Conservation (phyloP, 2,113 vertebrate species). For the Amazona vittata region DNA sequence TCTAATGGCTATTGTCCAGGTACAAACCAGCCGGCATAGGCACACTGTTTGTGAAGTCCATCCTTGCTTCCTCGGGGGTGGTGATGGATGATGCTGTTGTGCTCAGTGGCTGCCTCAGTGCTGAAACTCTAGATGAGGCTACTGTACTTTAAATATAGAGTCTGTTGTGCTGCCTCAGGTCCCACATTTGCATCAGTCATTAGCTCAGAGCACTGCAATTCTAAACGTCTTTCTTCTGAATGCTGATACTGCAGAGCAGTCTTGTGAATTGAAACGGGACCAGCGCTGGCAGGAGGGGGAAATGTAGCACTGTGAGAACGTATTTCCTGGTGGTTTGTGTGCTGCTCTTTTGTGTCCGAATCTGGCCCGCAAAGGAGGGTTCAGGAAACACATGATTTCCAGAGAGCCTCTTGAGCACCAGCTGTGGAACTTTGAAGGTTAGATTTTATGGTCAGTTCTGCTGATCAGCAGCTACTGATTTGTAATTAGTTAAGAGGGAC, state of each 20-base stretch:
- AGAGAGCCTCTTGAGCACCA: background rate
- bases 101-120: background rate
- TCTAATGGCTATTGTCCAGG: background rate
- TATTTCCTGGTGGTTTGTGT: background rate
- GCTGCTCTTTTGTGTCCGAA: background rate
- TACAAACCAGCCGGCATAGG: background rate
- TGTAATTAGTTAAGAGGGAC: background rate
- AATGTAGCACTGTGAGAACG: background rate
- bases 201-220: background rate
- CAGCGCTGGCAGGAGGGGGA: background rate
- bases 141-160: constrained; percentile 21
- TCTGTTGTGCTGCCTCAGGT: background rate
- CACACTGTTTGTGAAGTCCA: background rate
- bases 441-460: background rate
- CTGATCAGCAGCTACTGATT: background rate
- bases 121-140: constrained; percentile 2
- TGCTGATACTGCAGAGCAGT: background rate
- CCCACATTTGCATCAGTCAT: background rate
- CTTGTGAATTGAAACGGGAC: background rate
- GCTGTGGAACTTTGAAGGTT: background rate
- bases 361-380: background rate
- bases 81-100: background rate
- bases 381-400: background rate
- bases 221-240: background rate
- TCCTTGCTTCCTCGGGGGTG: background rate